Base-by-base conservation (phyloP, 2,888 invertebrate species). In the Congeria kusceri region DNA sequence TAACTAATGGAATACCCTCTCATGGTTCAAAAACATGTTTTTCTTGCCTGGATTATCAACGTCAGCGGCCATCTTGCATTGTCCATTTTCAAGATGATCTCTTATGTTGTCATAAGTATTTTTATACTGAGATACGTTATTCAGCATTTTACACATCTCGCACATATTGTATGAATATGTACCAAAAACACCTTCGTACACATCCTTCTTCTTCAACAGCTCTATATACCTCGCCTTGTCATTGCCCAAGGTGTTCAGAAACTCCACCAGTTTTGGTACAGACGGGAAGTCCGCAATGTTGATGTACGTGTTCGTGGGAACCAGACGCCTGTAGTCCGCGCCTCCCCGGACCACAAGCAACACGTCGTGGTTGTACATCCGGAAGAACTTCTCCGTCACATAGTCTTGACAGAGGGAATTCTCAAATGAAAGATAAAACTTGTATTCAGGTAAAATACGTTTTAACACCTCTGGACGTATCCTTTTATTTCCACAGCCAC, bases 371-470 rank as follows among this genome's bases (percentile, higher is more conserved):
- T 29, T 32, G 23, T 28, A 69, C 1, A 32, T 49, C 32, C n/a
- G 1, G 23, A 53, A 62, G 15, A 53, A 27, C 61, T 69, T 69
- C 18, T 62, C 61, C n/a, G n/a, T n/a, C n/a, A n/a, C n/a, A n/a
- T n/a, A n/a, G n/a, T n/a, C n/a, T n/a, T n/a, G n/a, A n/a, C 69
- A 69, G 4, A 69, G 18, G 20, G 61, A 61, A 32, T 69, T 69
- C 29, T 69, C 69, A 49, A 69, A 69, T 1, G 61, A 59, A 20
- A 69, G 18, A 20, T 29, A 69, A 49, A 61, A 69, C 47, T 62
- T 69, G 29, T 69, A 69, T n/a, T 32, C 25, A 2, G 28, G 53
- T 20, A 28, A 49, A 13, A 61, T 3, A n/a, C n/a, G 9, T 53
- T 47, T 18, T 20, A 29, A 23, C 3, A 23, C 2, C 23, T 58